phyloP scores from a whole-genome alignment of 2,113 vertebrate species.

The Lota lota region DNA sequence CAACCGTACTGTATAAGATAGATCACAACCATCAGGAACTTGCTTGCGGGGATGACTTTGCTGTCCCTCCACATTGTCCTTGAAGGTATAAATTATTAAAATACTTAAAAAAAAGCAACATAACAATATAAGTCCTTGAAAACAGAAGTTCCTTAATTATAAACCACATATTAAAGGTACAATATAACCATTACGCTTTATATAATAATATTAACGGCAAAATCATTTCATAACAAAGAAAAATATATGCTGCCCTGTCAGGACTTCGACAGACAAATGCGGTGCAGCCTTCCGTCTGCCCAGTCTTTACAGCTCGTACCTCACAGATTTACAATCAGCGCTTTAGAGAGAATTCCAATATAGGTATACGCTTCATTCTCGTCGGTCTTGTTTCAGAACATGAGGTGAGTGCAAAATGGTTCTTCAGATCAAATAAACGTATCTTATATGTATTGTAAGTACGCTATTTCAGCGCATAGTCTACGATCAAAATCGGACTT shows the following conservation, averaged over 20 bases:
- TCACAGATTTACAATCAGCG: slow-evolving; percentile 65
- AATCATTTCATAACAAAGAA: background rate
- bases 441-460: slow-evolving; percentile 24
- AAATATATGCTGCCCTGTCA: slow-evolving; percentile 45
- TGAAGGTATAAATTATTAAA: slow-evolving; percentile 46
- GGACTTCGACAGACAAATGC: slow-evolving; percentile 71
- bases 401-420: slow-evolving; percentile 67
- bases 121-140: rapidly evolving
- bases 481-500: slow-evolving; percentile 61
- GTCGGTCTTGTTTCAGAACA: slow-evolving; percentile 42
- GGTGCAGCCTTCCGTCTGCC: slow-evolving; percentile 67
- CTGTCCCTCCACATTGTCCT: slow-evolving; percentile 66
- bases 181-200: rapidly evolving
- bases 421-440: slow-evolving; percentile 10
- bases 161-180: rapidly evolving
- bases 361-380: slow-evolving; percentile 23
- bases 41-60: slow-evolving; percentile 60
- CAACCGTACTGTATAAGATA: background rate
- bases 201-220: rapidly evolving
- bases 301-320: slow-evolving; percentile 58
- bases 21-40: slow-evolving; percentile 28
- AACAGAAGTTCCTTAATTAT: rapidly evolving
- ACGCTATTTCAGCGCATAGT: slow-evolving; percentile 41
- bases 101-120: background rate
- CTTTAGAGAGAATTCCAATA: slow-evolving; percentile 25